phyloP scores from a whole-genome alignment of 2,888 invertebrate genomes.

The Sarcophaga caerulescens region DNA sequence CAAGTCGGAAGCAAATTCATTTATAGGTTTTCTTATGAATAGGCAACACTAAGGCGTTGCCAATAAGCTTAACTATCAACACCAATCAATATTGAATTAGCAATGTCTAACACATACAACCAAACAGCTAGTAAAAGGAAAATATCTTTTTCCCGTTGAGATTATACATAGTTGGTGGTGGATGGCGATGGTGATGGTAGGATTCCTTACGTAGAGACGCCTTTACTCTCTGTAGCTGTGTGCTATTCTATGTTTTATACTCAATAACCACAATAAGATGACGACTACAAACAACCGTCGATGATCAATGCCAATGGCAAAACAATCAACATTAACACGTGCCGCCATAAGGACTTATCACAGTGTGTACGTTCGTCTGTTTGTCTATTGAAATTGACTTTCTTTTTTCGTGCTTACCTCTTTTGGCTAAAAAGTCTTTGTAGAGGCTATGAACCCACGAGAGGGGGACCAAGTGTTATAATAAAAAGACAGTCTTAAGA shows the following conservation, averaged over 20 bases:
- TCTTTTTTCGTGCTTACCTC: neutral
- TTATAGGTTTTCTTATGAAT: slow-evolving; percentile 67
- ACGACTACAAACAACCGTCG: slow-evolving; percentile 48
- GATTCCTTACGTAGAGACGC: neutral
- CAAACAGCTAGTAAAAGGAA: slow-evolving; percentile 45
- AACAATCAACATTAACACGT: slow-evolving; percentile 69
- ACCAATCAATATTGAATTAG: slow-evolving; percentile 74
- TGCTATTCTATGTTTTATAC: slow-evolving; percentile 24
- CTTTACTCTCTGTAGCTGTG: neutral
- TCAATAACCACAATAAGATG: slow-evolving; percentile 52
- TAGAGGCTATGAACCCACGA: slow-evolving; percentile 13
- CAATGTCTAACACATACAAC: slow-evolving; percentile 57
- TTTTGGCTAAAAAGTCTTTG: neutral
- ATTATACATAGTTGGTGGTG: slow-evolving; percentile 18
- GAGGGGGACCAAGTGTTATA: slow-evolving; percentile 29
- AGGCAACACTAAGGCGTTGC: slow-evolving; percentile 67
- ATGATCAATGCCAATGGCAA: slow-evolving; percentile 67
- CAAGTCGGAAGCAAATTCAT: slow-evolving; percentile 69
- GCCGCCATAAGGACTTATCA: slow-evolving; percentile 62
- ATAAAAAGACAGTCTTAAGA: slow-evolving; percentile 28
- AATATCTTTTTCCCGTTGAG: slow-evolving; percentile 43
- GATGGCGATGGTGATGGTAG: slow-evolving; percentile 4
- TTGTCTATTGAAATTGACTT: neutral
- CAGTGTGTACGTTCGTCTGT: neutral
- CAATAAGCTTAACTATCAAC: slow-evolving; percentile 70